These are phyloP conservation scores for Hemicrepidius hirtus DNA, from an alignment of 2,888 invertebrate species.

Conservation along the genomic window DNA sequence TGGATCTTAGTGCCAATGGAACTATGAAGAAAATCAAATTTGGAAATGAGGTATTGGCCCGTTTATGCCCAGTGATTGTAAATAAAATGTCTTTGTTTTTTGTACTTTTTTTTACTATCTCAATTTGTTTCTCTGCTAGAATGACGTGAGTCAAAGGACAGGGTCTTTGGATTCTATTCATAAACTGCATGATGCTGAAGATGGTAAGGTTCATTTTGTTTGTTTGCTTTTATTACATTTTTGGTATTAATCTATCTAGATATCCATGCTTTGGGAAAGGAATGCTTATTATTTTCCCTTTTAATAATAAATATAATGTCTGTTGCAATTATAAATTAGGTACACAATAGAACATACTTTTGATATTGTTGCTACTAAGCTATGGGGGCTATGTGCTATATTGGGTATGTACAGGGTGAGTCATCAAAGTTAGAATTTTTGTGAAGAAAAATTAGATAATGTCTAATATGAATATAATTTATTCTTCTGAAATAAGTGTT, in stretches of 20 bases:
- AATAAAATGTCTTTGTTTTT: conserved; percentile 1
- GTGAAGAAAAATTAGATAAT: no score
- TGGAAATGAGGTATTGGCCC: conserved; percentile 68
- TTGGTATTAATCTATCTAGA: not conserved
- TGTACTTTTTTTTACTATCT: conserved; percentile 19
- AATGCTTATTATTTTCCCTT: no score
- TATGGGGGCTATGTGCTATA: no score
- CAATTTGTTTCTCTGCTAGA: conserved; percentile 61
- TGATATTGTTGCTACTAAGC: no score
- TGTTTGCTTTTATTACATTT: not conserved
- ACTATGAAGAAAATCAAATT: conserved; percentile 69
- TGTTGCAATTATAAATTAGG: no score
- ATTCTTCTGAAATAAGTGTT: no score
- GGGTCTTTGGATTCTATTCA: conserved; percentile 69
- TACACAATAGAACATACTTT: no score
- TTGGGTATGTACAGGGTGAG: no score
- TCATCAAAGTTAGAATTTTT: no score
- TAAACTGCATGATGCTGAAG: conserved; percentile 65
- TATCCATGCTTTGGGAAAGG: not conserved
- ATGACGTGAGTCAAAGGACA: conserved; percentile 63
- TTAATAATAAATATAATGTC: no score
- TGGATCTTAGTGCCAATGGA: conserved; percentile 65
- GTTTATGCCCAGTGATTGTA: not conserved
- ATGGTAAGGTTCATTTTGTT: conserved; percentile 63
- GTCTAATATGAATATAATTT: no score